Evolutionary conservation across 2,113 vertebrate species (phyloP), one percentile per base, ranked within the genome.

Genomic region (Tringa solitaria): DNA sequence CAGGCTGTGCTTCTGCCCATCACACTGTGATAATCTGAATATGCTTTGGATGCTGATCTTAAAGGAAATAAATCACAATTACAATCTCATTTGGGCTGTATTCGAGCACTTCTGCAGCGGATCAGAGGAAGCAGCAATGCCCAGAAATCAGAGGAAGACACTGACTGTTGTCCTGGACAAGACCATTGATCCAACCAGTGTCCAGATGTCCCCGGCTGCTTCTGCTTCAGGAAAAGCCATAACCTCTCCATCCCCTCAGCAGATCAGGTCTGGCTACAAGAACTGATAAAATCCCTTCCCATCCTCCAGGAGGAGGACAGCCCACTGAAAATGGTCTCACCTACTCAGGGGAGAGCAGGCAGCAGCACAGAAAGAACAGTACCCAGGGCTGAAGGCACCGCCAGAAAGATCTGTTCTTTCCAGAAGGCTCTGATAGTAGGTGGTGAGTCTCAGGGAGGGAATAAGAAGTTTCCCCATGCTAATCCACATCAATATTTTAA

Each of bases 21-120:
- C 92, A 60, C 41, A 1, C 87, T 74, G 86, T 9, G 94, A 96
- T 79, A 46, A 95, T 82, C 37, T 27, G 70, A 87, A 17, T 46
- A 20, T 16, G 61, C 28, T 95, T 86, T 72, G 90, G 88, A 93
- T 46, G 83, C 67, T 86, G 68, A 84, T 87, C 72, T 89, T 83
- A 27, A 39, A 90, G 87, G 94, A 76, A 84, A 95, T 89, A 67
- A 94, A 95, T 89, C 90, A 85, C 80, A 93, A 77, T 74, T 86
- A 94, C 86, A 87, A 60, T 27, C 88, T 84, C 87, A 22, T 85
- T 54, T 76, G 87, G 90, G 90, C 56, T 69, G 32, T 53, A 15
- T 78, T 84, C 50, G 51, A 61, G 84, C 72, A 17, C 13, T 65
- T 91, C 4, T 0, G 84, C 95, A 94, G 79, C 2, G 11, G 61